Percentiles rank a stretch among this genome's conserved stretches.
Evolutionary conservation across 2,797 vertebrate genomes (phyloP).

Genomic region (Sternarchorhynchus goeldii): DNA sequence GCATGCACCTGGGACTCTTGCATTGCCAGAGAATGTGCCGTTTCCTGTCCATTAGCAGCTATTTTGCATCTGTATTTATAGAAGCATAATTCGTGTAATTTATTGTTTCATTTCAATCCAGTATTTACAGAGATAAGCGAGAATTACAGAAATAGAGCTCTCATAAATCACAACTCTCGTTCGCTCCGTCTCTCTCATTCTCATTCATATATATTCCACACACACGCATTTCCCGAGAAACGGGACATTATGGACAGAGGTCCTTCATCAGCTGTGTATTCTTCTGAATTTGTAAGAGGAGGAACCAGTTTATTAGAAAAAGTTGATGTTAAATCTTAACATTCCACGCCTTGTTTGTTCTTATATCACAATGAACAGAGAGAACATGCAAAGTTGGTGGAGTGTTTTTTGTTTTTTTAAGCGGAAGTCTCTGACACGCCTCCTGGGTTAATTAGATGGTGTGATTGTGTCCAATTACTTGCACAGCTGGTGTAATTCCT

Average conservation of each 20-base stretch:
- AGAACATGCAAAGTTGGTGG: neutral
- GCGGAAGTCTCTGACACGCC: neutral
- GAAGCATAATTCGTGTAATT: neutral
- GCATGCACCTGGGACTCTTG: neutral
- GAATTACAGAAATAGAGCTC: neutral
- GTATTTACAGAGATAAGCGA: conserved; percentile 25
- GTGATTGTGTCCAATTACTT: conserved; percentile 1
- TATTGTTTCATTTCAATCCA: conserved; percentile 13
- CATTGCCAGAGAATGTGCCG: neutral
- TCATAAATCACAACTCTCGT: too few species aligned
- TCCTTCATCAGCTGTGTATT: too few species aligned
- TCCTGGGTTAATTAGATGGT: conserved; percentile 17
- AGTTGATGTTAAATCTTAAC: too few species aligned
- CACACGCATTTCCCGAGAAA: too few species aligned
- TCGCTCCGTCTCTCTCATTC: too few species aligned
- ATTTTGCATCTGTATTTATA: conserved; percentile 30
- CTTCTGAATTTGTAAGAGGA: too few species aligned
- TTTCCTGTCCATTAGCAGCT: conserved; percentile 8
- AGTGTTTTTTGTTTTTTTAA: neutral
- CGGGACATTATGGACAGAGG: too few species aligned
- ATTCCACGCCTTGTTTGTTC: conserved; percentile 8
- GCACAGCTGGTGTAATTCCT: conserved; percentile 22
- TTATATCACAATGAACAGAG: neutral
- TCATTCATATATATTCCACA: too few species aligned
- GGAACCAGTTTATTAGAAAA: too few species aligned